Percentiles rank a stretch among this genome's conserved stretches.
These are phyloP conservation scores for Beris morrisii DNA, from an alignment of 2,888 invertebrate genomes.

Conservation along the genomic window DNA sequence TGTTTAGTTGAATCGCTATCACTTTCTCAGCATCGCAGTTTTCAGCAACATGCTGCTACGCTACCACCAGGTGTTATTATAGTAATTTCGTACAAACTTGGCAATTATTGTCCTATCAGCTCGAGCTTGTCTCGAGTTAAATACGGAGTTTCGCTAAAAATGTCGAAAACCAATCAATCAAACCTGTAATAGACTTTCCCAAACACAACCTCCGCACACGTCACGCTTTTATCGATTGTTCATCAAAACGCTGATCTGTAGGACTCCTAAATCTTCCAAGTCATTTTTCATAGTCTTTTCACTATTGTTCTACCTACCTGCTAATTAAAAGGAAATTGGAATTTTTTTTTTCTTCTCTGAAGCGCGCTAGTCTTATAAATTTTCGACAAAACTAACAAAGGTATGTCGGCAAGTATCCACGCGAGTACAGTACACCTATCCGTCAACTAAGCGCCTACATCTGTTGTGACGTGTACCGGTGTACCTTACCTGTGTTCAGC, in stretches of 20 bases:
- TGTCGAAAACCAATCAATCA: constrained; percentile 3
- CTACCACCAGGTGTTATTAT: no score
- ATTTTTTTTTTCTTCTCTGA: neutral
- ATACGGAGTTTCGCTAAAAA: no score
- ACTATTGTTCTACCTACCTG: constrained; percentile 32
- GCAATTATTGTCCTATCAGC: no score
- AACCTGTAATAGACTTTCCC: constrained; percentile 1
- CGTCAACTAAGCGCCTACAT: constrained; percentile 13
- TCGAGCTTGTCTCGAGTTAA: no score
- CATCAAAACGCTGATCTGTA: neutral
- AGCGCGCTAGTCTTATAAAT: no score
- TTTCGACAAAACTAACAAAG: no score
- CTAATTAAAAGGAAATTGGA: constrained; percentile 29
- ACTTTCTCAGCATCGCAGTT: no score
- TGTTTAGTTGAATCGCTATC: no score
- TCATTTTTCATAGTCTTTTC: constrained; percentile 14
- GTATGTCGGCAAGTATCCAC: no score
- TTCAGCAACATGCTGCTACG: no score
- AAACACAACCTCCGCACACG: constrained; percentile 7
- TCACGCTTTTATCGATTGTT: constrained; percentile 11
- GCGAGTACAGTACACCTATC: neutral
- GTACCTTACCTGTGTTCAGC: constrained; percentile 5
- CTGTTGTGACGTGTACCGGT: constrained; percentile 1
- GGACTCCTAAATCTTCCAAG: neutral
- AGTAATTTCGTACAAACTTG: no score